These are phyloP conservation scores for Thaumatotibia leucotreta DNA, from an alignment of 1,140 invertebrate species.

Conservation along the genomic window DNA sequence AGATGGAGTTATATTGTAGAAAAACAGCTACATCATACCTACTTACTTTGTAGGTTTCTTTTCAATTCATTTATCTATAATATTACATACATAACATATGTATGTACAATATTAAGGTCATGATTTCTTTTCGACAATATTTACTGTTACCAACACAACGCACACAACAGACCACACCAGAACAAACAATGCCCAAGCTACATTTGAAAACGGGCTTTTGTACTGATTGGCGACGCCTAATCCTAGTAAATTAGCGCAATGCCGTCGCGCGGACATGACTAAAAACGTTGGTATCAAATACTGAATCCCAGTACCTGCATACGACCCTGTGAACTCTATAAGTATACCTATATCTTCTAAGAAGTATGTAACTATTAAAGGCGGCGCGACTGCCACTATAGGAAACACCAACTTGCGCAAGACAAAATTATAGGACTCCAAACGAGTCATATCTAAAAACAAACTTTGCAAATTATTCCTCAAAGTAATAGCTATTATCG, in stretches of 20 bases:
- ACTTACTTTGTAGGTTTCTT: too few relatives aligned
- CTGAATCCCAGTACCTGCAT: slow-evolving; percentile 95
- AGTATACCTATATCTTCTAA: slow-evolving; percentile 87
- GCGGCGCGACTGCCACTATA: slow-evolving; percentile 89
- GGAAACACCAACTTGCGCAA: slow-evolving; percentile 82
- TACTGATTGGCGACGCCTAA: slow-evolving; percentile 85
- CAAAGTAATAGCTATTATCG: slow-evolving; percentile 97
- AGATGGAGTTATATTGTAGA: too few relatives aligned
- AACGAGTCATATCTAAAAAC: slow-evolving; percentile 79
- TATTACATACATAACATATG: too few relatives aligned
- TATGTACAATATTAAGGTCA: slow-evolving; percentile 38
- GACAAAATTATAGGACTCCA: slow-evolving; percentile 78
- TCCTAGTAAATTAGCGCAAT: slow-evolving; percentile 80
- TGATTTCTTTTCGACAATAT: slow-evolving; percentile 77
- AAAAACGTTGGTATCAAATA: slow-evolving; percentile 95
- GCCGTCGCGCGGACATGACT: slow-evolving; percentile 87
- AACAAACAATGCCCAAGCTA: slow-evolving; percentile 87
- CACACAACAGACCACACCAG: slow-evolving; percentile 90
- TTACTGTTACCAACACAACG: slow-evolving; percentile 88
- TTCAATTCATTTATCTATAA: neutral
- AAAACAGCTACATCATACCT: too few relatives aligned
- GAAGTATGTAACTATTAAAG: slow-evolving; percentile 88
- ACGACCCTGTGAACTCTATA: slow-evolving; percentile 93
- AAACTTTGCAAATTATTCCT: slow-evolving; percentile 95
- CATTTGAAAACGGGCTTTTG: slow-evolving; percentile 88